Percentiles rank a stretch among this genome's conserved stretches.
These are phyloP conservation scores for Rhopalosiphum nymphaeae DNA, from an alignment of 2,888 invertebrate species.

Conservation along the genomic window DNA sequence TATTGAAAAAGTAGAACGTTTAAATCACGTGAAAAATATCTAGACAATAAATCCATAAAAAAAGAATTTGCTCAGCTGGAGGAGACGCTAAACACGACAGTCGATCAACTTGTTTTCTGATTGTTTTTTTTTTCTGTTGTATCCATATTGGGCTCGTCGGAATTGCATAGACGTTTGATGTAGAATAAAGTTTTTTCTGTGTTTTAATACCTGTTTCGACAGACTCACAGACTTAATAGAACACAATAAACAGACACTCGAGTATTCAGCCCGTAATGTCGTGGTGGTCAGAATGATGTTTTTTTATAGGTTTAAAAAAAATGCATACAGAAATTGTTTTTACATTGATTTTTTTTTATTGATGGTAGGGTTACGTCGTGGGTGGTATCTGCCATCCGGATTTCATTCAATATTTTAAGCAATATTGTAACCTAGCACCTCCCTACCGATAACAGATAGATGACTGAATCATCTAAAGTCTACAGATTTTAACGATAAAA, in stretches of 20 bases:
- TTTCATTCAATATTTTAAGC: background rate
- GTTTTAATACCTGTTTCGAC: conserved; percentile 19
- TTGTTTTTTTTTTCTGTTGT: conserved; percentile 37
- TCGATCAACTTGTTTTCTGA: conserved; percentile 42
- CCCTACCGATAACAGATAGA: background rate
- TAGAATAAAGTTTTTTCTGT: conserved; percentile 14
- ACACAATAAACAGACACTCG: background rate
- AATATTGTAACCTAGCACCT: conserved; percentile 7
- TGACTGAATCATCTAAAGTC: background rate
- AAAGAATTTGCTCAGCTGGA: background rate
- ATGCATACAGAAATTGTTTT: conserved; percentile 10
- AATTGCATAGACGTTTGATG: conserved; percentile 41
- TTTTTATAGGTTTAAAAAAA: background rate
- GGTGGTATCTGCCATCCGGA: conserved; percentile 17
- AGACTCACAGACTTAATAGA: background rate
- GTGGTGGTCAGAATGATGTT: background rate
- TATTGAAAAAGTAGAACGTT: conserved; percentile 40
- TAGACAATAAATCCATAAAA: conserved; percentile 9
- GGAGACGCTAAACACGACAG: conserved; percentile 48
- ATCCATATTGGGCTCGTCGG: conserved; percentile 39
- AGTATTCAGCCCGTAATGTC: background rate
- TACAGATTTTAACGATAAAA: background rate
- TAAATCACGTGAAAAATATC: background rate
- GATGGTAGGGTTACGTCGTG: background rate
- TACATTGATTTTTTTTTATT: background rate